phyloP scores from a whole-genome alignment of 1,140 invertebrate genomes.

The Cotesia typhae region DNA sequence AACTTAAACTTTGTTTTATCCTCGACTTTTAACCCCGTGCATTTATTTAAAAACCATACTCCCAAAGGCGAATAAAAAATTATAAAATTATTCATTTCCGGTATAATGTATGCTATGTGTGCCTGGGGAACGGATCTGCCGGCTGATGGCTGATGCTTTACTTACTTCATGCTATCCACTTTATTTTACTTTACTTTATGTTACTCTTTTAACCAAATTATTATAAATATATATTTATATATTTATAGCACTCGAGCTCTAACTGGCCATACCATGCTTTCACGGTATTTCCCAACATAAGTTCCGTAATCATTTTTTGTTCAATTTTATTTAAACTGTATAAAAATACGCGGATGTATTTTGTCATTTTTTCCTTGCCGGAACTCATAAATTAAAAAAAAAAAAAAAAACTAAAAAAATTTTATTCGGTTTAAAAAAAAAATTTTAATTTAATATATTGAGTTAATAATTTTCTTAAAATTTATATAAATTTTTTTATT shows the following conservation, averaged over 20 bases:
- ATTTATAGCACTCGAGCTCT: no score
- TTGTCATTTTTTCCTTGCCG: no score
- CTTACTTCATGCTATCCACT: background rate
- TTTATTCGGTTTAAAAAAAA: no score
- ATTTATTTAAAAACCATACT: constrained; percentile 34
- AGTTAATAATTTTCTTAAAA: no score
- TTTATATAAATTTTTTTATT: no score
- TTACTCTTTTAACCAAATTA: constrained; percentile 7
- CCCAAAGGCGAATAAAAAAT: constrained; percentile 47
- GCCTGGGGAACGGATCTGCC: constrained; percentile 31
- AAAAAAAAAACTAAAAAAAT: no score
- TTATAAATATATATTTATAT: no score
- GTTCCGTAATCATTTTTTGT: background rate
- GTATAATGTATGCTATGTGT: constrained; percentile 32
- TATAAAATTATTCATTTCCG: constrained; percentile 65
- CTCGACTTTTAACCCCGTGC: constrained; percentile 39
- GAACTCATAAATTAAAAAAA: no score
- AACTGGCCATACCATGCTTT: background rate
- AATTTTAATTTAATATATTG: no score
- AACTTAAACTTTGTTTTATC: constrained; percentile 8
- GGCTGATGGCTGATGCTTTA: background rate
- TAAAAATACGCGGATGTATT: no score
- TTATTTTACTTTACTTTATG: no score
- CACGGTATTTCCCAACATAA: no score
- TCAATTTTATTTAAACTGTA: background rate